phyloP scores from a whole-genome alignment of 2,888 invertebrate species.

The Tenthredo distinguenda region DNA sequence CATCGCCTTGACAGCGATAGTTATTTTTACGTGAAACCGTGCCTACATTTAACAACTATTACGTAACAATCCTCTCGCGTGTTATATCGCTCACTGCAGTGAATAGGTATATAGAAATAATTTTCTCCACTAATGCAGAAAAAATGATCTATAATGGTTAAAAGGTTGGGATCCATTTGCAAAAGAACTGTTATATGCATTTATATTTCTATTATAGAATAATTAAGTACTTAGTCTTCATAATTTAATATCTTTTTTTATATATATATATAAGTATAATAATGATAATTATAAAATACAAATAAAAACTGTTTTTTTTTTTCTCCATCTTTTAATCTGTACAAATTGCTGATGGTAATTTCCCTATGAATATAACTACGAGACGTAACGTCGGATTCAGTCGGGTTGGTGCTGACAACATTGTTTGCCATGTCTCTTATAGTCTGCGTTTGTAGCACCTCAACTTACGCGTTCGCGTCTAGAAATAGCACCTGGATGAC shows the following conservation, averaged over 20 bases:
- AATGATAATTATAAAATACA: no score
- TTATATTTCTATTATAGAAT: no score
- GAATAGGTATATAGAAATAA: background rate
- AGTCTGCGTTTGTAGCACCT: slow-evolving; percentile 2
- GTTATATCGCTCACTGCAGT: background rate
- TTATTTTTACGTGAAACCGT: background rate
- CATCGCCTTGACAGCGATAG: background rate
- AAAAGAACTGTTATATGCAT: no score
- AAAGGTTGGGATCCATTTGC: no score
- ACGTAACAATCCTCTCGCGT: background rate
- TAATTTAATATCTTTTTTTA: no score
- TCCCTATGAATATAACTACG: background rate
- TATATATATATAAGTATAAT: no score
- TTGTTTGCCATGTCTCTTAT: slow-evolving; percentile 34
- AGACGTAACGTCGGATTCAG: background rate
- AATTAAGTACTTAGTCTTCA: no score
- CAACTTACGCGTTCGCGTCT: slow-evolving; percentile 6
- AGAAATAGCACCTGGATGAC: slow-evolving; percentile 43
- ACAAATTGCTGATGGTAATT: background rate
- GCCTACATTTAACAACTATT: background rate
- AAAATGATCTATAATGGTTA: background rate
- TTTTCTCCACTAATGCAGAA: background rate
- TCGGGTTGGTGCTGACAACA: slow-evolving; percentile 21
- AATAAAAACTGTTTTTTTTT: no score
- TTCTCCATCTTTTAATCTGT: background rate